These are phyloP conservation scores for Tromatobia lineatoria DNA, from an alignment of 2,888 invertebrate genomes.

Conservation along the genomic window DNA sequence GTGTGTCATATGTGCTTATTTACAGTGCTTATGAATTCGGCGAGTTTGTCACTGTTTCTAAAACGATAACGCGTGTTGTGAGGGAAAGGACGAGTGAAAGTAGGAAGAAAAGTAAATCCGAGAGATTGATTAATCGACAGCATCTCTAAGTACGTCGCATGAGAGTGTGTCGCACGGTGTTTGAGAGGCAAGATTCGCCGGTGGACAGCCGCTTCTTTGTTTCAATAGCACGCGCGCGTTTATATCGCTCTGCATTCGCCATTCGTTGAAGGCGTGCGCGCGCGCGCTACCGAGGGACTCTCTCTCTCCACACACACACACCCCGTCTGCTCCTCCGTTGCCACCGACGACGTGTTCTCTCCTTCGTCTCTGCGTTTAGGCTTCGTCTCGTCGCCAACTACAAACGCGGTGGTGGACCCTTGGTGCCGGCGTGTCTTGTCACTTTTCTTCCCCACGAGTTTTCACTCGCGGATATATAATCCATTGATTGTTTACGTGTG, in stretches of 20 bases:
- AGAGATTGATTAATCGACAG: background rate
- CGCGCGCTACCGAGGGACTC: slow-evolving; percentile 35
- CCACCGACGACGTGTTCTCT: slow-evolving; percentile 48
- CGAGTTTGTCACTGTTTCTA: background rate
- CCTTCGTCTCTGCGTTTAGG: slow-evolving; percentile 18
- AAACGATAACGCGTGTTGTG: background rate
- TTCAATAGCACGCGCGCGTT: slow-evolving; percentile 49
- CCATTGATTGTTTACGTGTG: background rate
- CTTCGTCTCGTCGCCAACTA: background rate
- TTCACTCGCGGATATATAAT: background rate
- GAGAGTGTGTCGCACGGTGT: background rate
- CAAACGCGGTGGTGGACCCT: background rate
- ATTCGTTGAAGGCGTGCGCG: slow-evolving; percentile 61
- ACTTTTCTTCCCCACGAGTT: background rate
- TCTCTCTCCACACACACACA: slow-evolving; percentile 7
- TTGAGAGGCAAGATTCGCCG: background rate
- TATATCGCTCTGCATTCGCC: slow-evolving; percentile 62
- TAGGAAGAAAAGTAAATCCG: background rate
- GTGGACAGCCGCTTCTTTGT: slow-evolving; percentile 27
- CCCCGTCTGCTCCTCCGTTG: slow-evolving; percentile 42
- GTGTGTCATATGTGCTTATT: background rate
- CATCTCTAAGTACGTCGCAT: background rate
- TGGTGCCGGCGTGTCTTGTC: slow-evolving; percentile 25
- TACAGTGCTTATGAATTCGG: background rate
- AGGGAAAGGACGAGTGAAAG: background rate